phyloP scores from a whole-genome alignment of 2,113 vertebrate genomes.

The Ceuthmochares aereus region DNA sequence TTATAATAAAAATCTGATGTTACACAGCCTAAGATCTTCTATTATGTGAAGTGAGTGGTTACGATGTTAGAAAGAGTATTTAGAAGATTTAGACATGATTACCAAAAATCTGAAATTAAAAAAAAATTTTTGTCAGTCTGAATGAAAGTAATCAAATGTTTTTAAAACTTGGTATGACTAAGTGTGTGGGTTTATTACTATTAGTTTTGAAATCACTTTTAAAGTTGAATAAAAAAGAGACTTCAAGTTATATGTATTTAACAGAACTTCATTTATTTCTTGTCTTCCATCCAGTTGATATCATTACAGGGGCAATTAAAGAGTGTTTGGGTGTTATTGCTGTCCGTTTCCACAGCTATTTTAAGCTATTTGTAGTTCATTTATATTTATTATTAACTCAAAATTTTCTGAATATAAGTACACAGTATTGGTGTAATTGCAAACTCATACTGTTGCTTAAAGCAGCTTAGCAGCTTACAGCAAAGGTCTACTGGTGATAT shows the following conservation, averaged over 20 bases:
- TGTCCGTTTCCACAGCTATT: neutral
- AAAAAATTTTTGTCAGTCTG: neutral
- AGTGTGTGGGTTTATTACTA: neutral
- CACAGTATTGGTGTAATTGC: neutral
- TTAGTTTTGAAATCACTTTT: neutral
- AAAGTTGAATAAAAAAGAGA: neutral
- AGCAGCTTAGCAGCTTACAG: neutral
- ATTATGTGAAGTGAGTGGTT: neutral
- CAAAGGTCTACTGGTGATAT: neutral
- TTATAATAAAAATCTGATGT: neutral
- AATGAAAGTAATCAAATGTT: neutral
- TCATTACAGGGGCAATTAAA: neutral
- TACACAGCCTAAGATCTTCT: neutral
- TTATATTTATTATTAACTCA: neutral
- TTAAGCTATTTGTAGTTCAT: neutral
- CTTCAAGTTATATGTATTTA: neutral
- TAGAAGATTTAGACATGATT: neutral
- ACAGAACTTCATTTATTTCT: neutral
- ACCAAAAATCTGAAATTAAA: neutral
- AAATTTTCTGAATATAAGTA: neutral
- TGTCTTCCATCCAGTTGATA: neutral
- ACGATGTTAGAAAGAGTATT: neutral
- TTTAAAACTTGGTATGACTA: neutral
- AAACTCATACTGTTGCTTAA: neutral
- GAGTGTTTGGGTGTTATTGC: neutral